Evolutionary conservation across 2,888 invertebrate genomes (phyloP).

Genomic region (Seira sanloemensis): DNA sequence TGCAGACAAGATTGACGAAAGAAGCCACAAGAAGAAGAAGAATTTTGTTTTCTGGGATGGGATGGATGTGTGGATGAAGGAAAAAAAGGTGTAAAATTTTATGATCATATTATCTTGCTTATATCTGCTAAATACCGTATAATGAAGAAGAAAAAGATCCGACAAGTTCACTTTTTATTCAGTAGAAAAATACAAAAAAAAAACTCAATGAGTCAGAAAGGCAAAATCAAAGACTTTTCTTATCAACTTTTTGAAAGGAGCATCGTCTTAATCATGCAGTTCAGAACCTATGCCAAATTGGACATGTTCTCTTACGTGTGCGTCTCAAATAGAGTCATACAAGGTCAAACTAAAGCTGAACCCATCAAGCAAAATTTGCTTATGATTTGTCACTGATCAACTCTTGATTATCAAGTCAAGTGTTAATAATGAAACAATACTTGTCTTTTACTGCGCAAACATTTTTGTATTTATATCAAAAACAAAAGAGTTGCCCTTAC

Average conservation of each 20-base stretch:
- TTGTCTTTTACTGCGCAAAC: constrained; percentile 6
- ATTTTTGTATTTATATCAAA: background rate
- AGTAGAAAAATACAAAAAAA: background rate
- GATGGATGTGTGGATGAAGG: constrained; percentile 3
- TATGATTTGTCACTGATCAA: constrained; percentile 57
- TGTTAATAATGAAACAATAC: constrained; percentile 37
- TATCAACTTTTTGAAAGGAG: background rate
- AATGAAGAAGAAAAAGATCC: constrained; percentile 9
- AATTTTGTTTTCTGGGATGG: constrained; percentile 44
- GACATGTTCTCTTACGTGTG: constrained; percentile 1
- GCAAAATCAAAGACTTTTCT: background rate
- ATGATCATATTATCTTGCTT: constrained; percentile 45
- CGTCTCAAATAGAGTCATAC: constrained; percentile 5
- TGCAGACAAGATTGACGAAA: constrained; percentile 49
- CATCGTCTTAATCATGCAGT: background rate
- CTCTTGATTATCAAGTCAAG: constrained; percentile 3
- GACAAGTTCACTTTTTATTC: constrained; percentile 9
- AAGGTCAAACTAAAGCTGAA: constrained; percentile 41
- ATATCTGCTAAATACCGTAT: constrained; percentile 27
- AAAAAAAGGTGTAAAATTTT: constrained; percentile 57
- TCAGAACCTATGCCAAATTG: constrained; percentile 8
- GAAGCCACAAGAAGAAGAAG: constrained; percentile 30
- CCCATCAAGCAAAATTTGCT: constrained; percentile 45
- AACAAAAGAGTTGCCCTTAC: constrained; percentile 10
- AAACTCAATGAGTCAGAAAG: background rate